These are phyloP conservation scores for Lathamus discolor DNA, from an alignment of 2,113 vertebrate species.

Conservation along the genomic window DNA sequence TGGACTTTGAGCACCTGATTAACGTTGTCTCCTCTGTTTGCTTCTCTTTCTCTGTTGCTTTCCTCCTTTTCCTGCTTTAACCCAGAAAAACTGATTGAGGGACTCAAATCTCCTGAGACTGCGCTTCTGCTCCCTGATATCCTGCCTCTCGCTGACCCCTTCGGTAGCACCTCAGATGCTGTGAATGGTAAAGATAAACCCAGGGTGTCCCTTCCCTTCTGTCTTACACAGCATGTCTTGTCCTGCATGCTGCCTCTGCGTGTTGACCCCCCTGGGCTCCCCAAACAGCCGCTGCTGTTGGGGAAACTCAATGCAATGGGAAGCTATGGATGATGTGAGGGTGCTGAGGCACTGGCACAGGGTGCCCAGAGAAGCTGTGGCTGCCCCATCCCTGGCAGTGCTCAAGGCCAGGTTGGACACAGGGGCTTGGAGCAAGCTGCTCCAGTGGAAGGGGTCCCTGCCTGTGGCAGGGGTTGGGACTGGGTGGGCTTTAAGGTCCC, in stretches of 20 bases:
- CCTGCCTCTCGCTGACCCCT: constrained; percentile 87
- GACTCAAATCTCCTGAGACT: constrained; percentile 89
- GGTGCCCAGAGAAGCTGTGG: not conserved
- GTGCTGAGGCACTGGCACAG: not conserved
- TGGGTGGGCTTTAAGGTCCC: not conserved
- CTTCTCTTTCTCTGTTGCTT: constrained; percentile 25
- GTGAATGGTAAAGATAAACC: constrained; percentile 75
- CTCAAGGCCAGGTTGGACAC: not conserved
- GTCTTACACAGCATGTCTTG: not conserved
- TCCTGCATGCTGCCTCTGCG: not conserved
- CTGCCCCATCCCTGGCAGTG: not conserved
- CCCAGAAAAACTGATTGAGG: constrained; percentile 93
- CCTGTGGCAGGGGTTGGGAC: not conserved
- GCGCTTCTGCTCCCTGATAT: constrained; percentile 88
- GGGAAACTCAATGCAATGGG: accelerated
- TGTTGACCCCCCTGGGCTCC: not conserved
- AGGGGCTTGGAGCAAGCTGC: not conserved
- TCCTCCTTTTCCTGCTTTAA: constrained; percentile 56
- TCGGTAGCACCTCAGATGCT: constrained; percentile 82
- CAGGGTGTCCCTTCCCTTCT: not conserved
- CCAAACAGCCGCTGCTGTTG: not conserved
- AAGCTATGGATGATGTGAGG: not conserved
- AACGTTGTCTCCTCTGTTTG: not conserved
- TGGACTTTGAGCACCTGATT: not conserved
- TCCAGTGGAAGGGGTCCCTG: not conserved